Evolutionary conservation across 2,113 vertebrate species (phyloP).

Genomic region (Corythoichthys haematopterus): DNA sequence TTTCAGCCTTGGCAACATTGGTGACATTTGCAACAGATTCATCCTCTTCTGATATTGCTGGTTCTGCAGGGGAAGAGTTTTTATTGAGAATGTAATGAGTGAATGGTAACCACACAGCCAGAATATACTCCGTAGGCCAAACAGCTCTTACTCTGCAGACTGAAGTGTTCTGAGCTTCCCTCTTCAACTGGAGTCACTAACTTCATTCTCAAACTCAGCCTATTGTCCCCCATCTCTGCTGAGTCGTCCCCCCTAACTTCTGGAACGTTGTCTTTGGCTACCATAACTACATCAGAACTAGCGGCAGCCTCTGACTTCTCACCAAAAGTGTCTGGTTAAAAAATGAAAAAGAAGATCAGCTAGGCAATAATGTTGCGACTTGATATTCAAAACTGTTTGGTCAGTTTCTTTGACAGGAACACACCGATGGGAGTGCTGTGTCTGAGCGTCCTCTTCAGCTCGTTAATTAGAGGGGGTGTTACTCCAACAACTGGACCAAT

Average conservation of each 20-base stretch:
- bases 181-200: conserved; percentile 84
- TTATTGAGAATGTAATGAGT: conserved; percentile 8
- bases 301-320: conserved; percentile 64
- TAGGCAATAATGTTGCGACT: neutral
- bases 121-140: neutral
- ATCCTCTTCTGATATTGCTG: conserved; percentile 70
- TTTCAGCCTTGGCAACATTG: conserved; percentile 68
- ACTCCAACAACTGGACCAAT: conserved; percentile 76
- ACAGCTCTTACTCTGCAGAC: conserved; percentile 84
- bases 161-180: conserved; percentile 82
- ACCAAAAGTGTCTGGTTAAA: conserved; percentile 76
- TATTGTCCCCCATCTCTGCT: conserved; percentile 66
- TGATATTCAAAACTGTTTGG: too few species aligned
- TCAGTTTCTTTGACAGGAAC: conserved; percentile 39
- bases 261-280: conserved; percentile 68
- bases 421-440: conserved; percentile 97
- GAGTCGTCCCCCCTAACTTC: conserved; percentile 62
- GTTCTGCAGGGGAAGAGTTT: conserved; percentile 69
- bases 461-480: conserved; percentile 81
- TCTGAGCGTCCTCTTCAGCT: conserved; percentile 85
- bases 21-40: conserved; percentile 68
- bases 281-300: conserved; percentile 75
- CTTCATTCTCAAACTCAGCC: conserved; percentile 87
- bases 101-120: neutral
- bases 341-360: too few species aligned